Evolutionary conservation across 1,140 invertebrate species (phyloP), one percentile per base, ranked within the genome.

Genomic region (Cyclargus thomasi): DNA sequence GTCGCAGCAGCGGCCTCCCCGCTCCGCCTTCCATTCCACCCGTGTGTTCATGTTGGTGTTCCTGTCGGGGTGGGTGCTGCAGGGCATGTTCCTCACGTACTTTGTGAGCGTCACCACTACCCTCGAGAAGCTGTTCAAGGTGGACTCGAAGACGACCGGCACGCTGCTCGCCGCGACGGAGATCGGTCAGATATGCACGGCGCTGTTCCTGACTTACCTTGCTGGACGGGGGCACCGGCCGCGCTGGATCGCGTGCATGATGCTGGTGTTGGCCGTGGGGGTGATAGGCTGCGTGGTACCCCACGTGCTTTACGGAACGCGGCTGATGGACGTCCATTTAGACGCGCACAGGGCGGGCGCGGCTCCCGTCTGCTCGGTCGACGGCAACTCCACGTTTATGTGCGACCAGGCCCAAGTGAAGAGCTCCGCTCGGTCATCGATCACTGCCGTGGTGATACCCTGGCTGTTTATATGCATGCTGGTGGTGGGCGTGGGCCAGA

Each of bases 91-190:
- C 84, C 96, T 96, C 86, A 98, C 97, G 20, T 99, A 99, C 88
- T 97, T 99, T 84, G 97, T 98, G 35, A 97, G 96, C 79, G 97
- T 98, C 67, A 97, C 99, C 79, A 99, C 98, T 23, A 99, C 97
- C 8, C 97, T 99, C 53, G 98, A 99, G 89, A 99, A 99, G 91
- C 92, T 99, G 36, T 99, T 98, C 85, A 96, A 97, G 92, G 96
- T 99, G 62, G 97, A 98, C 79, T 98, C 97, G 64, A 97, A 97
- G 84, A 97, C 97, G 6, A 98, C 97, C 0, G 98, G 97, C 0
- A 94, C 97, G 55, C 95, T 99, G 73, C 94, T 99, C 92, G 97
- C 96, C 66, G 97, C 97, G 10, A 98, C 97, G 20, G 98, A 99
- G 86, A 96, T 99, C 75, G 98, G 98, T 0, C 97, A 98, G 85